Evolutionary conservation across 2,113 vertebrate genomes (phyloP).

Genomic region (Ciconia stormi): DNA sequence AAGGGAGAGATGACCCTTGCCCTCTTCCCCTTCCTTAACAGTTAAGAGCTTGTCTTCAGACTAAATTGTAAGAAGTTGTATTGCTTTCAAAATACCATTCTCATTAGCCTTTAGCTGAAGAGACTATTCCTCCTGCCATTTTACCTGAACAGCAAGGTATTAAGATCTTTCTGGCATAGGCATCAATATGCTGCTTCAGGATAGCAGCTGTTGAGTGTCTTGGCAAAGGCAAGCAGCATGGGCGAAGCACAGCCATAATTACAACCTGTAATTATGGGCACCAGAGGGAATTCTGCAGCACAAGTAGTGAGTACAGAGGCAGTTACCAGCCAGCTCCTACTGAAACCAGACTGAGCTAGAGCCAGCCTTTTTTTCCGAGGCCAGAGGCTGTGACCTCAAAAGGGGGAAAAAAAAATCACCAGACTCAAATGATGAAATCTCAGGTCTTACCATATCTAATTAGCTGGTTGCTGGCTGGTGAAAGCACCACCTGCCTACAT

Average conservation of each 20-base stretch:
- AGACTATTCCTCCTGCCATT: not conserved
- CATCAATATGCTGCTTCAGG: not conserved
- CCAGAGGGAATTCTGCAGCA: accelerated
- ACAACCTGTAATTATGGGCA: accelerated
- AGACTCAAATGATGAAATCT: not conserved
- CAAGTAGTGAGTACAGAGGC: not conserved
- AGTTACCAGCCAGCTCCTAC: not conserved
- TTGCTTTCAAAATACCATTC: not conserved
- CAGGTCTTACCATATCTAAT: too few relatives aligned
- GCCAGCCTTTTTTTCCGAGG: not conserved
- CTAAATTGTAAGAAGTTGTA: accelerated
- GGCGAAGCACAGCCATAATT: accelerated
- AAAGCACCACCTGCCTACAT: too few relatives aligned
- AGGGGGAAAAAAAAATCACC: not conserved
- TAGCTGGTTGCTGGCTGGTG: not conserved
- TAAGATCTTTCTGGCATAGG: not conserved
- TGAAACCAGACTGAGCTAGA: not conserved
- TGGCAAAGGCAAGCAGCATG: not conserved
- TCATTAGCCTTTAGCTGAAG: not conserved
- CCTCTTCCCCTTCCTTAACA: accelerated
- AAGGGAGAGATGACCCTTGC: too few relatives aligned
- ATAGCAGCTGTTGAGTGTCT: not conserved
- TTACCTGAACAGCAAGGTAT: not conserved
- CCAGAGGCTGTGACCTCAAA: not conserved
- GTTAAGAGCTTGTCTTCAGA: accelerated